Conservation (phyloP, 2,113 vertebrate species). For the Sylvia atricapilla region DNA sequence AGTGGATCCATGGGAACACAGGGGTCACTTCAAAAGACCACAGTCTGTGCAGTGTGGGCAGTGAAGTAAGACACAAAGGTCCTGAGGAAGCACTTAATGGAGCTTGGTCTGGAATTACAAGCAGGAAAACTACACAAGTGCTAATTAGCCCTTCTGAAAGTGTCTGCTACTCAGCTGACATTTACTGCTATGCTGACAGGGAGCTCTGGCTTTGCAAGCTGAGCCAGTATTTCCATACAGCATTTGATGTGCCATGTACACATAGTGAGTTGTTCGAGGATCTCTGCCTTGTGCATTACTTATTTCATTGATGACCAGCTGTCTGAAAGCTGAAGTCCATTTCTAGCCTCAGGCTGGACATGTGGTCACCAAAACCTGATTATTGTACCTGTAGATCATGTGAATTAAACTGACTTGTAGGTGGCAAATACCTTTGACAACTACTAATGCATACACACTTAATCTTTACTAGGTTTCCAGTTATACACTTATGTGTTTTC, state of each 20-base stretch:
- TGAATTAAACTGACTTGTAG: not conserved
- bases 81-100: not conserved
- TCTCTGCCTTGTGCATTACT: not conserved
- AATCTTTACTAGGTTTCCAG: not conserved
- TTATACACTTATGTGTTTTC: not conserved
- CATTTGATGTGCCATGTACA: not conserved
- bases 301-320: not conserved
- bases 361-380: not conserved
- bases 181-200: not conserved
- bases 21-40: not conserved
- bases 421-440: not conserved
- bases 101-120: not conserved
- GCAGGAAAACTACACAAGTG: not conserved
- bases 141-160: not conserved
- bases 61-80: not conserved
- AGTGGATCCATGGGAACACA: not conserved
- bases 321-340: not conserved
- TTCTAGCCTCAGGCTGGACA: not conserved
- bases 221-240: not conserved
- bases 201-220: not conserved
- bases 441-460: not conserved
- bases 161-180: not conserved
- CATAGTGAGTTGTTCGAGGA: not conserved
- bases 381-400: not conserved
- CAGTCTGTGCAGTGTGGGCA: not conserved